Base-by-base conservation (phyloP, 2,113 vertebrate genomes). In the Axis porcinus region DNA sequence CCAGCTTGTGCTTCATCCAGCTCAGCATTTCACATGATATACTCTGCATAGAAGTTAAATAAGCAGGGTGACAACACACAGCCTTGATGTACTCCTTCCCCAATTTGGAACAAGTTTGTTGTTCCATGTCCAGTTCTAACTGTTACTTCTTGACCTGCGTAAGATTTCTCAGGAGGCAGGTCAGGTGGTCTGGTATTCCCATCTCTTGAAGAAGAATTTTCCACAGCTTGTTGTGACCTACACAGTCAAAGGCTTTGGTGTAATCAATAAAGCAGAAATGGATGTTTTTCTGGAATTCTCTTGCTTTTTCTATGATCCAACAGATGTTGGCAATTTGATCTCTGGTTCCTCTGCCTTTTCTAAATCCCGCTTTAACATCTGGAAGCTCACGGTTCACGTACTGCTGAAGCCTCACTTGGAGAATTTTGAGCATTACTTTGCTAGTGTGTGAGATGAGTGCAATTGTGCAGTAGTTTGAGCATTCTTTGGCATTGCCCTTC, bases 231-330 rank as follows among this genome's bases (percentile, higher is more conserved):
- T 70, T 70, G 67, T 70, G 67, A 23, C 9, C 67, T 6, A 70
- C 19, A 70, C 10, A 40, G 67, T 70, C 67, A 70, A 40, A 70
- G 23, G 67, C n/a, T 70, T 70, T 12, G 5, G 19, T 0, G 0
- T 70, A 40, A 12, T 23, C 67, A 70, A 70, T 70, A 70, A 70
- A 70, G n/a, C 67, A 40, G n/a, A 40, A 70, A 11, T 40, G 12
- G 19, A 70, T 40, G 19, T 40, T 70, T 70, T 23, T 23, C 67
- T 70, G n/a, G n/a, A 70, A 70, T 23, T 5, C 67, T 40, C 67
- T 70, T 70, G 67, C n/a, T 40, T 40, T 70, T 40, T 70, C n/a
- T 12, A 70, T 40, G n/a, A 40, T 70, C 67, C n/a, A 70, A 3
- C 5, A 3, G 10, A 70, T 70, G 19, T 11, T 70, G 67, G n/a